phyloP scores from a whole-genome alignment of 2,113 vertebrate species.

The Tachysurus vachellii region DNA sequence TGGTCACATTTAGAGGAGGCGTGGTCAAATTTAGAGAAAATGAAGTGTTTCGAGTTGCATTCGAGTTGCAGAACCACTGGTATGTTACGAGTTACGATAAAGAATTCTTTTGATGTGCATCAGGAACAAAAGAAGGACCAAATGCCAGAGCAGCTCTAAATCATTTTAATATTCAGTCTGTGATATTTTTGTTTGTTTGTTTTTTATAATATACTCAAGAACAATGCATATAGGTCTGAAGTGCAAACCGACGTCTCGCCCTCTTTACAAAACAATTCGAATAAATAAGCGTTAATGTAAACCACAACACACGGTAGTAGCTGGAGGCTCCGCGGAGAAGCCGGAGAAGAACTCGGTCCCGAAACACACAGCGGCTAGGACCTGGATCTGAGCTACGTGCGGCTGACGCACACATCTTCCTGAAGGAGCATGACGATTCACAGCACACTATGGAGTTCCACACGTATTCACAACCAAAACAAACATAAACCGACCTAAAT shows the following conservation, averaged over 20 bases:
- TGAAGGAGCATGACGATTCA: constrained; percentile 45
- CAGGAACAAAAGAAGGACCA: background rate
- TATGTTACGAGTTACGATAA: background rate
- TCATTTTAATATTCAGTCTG: constrained; percentile 35
- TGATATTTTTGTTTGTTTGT: background rate
- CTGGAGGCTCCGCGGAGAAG: constrained; percentile 2
- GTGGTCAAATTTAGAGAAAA: background rate
- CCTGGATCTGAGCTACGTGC: background rate
- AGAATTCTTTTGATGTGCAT: background rate
- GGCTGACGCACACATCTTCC: constrained; percentile 50
- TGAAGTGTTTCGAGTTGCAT: background rate
- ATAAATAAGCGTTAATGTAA: constrained; percentile 50
- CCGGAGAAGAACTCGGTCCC: background rate
- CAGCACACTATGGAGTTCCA: constrained; percentile 59
- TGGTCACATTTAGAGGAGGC: background rate
- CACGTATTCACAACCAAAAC: constrained; percentile 40
- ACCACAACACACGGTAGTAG: constrained; percentile 47
- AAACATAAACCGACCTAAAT: constrained; percentile 50
- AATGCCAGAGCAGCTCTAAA: constrained; percentile 26
- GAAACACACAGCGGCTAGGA: constrained; percentile 1
- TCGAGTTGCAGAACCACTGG: background rate
- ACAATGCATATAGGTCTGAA: constrained; percentile 53
- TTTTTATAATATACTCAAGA: constrained; percentile 47
- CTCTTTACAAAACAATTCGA: constrained; percentile 18
- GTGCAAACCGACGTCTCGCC: constrained; percentile 24